Evolutionary conservation across 2,888 invertebrate species (phyloP), one percentile per base, ranked within the genome.

Genomic region (Choristoneura rosaceana): DNA sequence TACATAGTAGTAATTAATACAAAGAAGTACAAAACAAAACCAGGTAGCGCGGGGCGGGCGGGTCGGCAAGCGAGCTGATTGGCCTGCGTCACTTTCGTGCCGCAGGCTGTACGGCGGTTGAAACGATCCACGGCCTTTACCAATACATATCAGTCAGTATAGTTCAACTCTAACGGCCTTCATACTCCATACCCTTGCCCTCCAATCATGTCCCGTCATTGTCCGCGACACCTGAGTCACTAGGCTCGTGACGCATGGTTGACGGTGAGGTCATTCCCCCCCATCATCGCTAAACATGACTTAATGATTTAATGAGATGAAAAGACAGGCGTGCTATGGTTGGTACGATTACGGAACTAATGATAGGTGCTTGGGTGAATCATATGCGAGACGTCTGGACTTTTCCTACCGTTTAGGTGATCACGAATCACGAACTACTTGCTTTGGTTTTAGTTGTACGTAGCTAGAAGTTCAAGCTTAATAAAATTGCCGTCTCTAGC

Each of bases 221-320:
- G 75, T 74, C 62, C 55, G 70, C 75, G 66, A 73, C 78, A 83
- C 78, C 80, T 82, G 78, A 83, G 77, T 79, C 80, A 74, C 5
- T 17, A 15, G n/a, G 47, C 55, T 78, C 81, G 80, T 82, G 80
- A 83, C 77, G 73, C 77, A 74, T 74, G 73, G 70, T 73, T 76
- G 73, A 74, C 73, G 73, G 75, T 73, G 74, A 76, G 82, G 81
- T 83, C 80, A 74, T 73, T 79, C 75, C 80, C 76, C 62, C 68
- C 25, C 69, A 62, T 74, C 78, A 77, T 74, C 70, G 64, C 68
- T 34, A 66, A 76, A 76, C 10, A 7, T 68, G 63, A 45, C 38
- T 52, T 52, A 60, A 62, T 61, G 60, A 41, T 69, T 50, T 62
- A 58, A 52, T 41, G 55, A 55, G 41, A 66, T 38, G 33, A 41